phyloP scores from a whole-genome alignment of 2,888 invertebrate species.

The Zeuzera pyrina region DNA sequence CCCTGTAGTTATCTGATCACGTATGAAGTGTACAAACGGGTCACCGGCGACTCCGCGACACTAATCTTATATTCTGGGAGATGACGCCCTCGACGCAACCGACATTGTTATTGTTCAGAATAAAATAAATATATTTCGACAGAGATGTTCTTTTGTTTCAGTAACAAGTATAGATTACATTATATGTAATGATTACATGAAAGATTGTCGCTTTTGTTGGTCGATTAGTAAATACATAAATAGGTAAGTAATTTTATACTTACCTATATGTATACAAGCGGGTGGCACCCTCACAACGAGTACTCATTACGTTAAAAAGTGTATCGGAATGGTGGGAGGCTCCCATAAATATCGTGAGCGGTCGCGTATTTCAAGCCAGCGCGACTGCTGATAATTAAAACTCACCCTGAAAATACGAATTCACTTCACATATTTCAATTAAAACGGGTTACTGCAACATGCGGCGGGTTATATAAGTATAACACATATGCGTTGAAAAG shows the following conservation, averaged over 20 bases:
- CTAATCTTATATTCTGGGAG: slow-evolving; percentile 55
- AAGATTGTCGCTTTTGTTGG: neutral
- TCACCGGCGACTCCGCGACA: slow-evolving; percentile 35
- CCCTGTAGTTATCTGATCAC: slow-evolving; percentile 37
- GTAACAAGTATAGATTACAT: no score
- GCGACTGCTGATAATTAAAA: slow-evolving; percentile 73
- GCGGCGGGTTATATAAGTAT: slow-evolving; percentile 13
- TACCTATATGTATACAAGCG: slow-evolving; percentile 19
- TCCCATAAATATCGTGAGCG: slow-evolving; percentile 71
- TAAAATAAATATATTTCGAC: slow-evolving; percentile 12
- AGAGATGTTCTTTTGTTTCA: no score
- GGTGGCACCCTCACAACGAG: slow-evolving; percentile 32
- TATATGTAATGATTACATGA: no score
- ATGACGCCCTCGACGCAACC: slow-evolving; percentile 48
- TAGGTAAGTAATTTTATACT: neutral
- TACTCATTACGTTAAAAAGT: slow-evolving; percentile 72
- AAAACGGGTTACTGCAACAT: slow-evolving; percentile 57
- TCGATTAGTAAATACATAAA: neutral
- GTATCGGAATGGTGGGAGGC: slow-evolving; percentile 63
- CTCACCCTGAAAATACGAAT: slow-evolving; percentile 64
- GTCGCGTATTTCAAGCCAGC: slow-evolving; percentile 70
- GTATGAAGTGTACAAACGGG: slow-evolving; percentile 26
- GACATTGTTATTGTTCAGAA: slow-evolving; percentile 37
- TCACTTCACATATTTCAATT: slow-evolving; percentile 69
- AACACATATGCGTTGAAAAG: neutral